These are phyloP conservation scores for Palythoa heliodiscus DNA, from an alignment of 92 coral and sea anemone genomes.

Conservation along the genomic window DNA sequence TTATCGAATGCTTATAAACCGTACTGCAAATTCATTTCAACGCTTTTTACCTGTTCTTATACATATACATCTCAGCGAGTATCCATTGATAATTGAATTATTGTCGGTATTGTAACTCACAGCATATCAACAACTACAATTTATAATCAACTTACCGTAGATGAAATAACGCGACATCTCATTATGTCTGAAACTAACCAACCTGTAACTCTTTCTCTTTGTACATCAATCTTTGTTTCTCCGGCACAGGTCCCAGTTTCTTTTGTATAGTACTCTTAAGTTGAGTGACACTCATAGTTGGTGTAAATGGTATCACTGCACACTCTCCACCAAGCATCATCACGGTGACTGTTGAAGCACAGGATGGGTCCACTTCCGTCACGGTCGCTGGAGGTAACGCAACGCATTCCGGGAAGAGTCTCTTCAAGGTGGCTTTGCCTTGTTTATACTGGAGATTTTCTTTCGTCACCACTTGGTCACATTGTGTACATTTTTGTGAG, in stretches of 20 bases:
- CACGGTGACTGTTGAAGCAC: constrained; percentile 62
- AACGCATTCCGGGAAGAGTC: constrained; percentile 78
- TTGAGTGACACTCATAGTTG: constrained; percentile 61
- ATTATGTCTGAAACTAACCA: neutral
- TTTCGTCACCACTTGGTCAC: constrained; percentile 56
- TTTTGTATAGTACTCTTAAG: constrained; percentile 52
- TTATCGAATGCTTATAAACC: no score
- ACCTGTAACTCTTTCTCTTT: constrained; percentile 86
- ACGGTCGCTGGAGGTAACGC: constrained; percentile 46
- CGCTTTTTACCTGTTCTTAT: no score
- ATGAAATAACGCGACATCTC: no score
- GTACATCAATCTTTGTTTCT: constrained; percentile 77
- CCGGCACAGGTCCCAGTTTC: constrained; percentile 57
- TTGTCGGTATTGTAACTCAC: no score
- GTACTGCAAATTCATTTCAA: no score
- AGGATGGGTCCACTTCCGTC: constrained; percentile 20
- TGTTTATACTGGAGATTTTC: constrained; percentile 67
- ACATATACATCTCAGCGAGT: no score
- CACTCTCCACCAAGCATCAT: constrained; percentile 91
- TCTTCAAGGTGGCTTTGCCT: constrained; percentile 65
- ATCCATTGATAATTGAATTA: no score
- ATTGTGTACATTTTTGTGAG: constrained; percentile 69
- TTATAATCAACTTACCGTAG: no score
- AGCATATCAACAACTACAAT: no score
- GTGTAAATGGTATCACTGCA: constrained; percentile 64